Percentiles rank a stretch among this genome's conserved stretches.
phyloP scores from a whole-genome alignment of 35 echinoderm and acorn worm species.

The Amphiura filiformis region DNA sequence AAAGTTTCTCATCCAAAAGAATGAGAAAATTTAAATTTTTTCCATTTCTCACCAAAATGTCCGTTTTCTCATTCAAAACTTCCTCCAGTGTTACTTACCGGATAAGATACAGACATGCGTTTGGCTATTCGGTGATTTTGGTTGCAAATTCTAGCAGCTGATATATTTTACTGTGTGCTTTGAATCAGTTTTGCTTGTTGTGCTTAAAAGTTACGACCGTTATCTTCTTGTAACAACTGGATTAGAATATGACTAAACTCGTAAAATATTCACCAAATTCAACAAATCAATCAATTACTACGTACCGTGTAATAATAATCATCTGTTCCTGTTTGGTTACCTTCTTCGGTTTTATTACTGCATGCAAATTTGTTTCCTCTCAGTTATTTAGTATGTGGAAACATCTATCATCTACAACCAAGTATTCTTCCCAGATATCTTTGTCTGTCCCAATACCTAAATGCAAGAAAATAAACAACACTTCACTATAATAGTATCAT shows the following conservation, averaged over 20 bases:
- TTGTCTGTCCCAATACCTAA: too few species aligned
- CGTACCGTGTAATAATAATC: constrained; percentile 28
- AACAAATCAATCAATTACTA: not conserved
- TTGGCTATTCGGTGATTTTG: constrained; percentile 49
- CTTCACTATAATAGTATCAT: too few species aligned
- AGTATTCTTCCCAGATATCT: too few species aligned
- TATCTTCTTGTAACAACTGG: constrained; percentile 39
- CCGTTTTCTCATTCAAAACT: too few species aligned
- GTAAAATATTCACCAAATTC: not conserved
- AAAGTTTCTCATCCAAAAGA: too few species aligned
- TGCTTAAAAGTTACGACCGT: constrained; percentile 52
- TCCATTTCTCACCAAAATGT: too few species aligned
- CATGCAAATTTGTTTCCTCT: not conserved
- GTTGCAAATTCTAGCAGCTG: constrained; percentile 38
- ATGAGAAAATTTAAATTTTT: too few species aligned
- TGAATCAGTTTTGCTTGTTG: constrained; percentile 32
- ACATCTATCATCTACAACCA: too few species aligned
- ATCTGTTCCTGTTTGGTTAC: constrained; percentile 26
- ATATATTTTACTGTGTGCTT: constrained; percentile 29
- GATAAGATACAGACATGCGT: constrained; percentile 2
- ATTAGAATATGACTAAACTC: constrained; percentile 27
- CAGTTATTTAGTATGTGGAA: too few species aligned
- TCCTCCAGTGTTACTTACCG: too few species aligned
- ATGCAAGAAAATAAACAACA: too few species aligned
- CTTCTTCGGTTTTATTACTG: not conserved